A percentile compares a stretch with the other conserved stretches of the same genome.
Conservation (phyloP, 2,113 vertebrate genomes). For the Choloepus hoffmanni region DNA sequence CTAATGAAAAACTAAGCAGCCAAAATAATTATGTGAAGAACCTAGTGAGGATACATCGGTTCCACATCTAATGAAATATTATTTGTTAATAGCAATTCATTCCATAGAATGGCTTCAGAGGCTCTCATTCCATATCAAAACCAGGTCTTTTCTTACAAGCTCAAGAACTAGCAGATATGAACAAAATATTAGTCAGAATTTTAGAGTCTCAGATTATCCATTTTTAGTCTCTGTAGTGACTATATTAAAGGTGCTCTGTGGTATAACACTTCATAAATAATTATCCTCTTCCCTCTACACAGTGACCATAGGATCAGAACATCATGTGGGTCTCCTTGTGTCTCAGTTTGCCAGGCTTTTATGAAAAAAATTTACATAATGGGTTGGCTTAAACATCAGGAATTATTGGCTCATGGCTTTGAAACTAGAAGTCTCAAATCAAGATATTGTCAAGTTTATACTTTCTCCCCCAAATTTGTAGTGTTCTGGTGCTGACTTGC, state of each 20-base stretch:
- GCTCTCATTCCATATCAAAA: neutral
- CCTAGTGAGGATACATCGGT: neutral
- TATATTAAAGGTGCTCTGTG: neutral
- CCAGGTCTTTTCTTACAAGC: neutral
- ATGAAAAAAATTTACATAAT: too few relatives aligned
- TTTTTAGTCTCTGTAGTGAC: neutral
- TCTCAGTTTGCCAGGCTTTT: neutral
- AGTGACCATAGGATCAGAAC: neutral
- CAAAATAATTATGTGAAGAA: neutral
- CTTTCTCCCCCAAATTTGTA: too few relatives aligned
- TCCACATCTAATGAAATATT: neutral
- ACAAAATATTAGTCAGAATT: neutral
- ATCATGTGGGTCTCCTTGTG: accelerated
- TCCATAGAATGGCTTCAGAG: neutral
- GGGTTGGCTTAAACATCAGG: too few relatives aligned
- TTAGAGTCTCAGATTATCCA: neutral
- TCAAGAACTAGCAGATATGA: neutral
- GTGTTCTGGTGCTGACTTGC: too few relatives aligned
- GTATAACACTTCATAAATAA: neutral
- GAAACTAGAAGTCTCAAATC: too few relatives aligned
- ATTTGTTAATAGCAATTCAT: neutral
- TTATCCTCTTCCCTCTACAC: accelerated
- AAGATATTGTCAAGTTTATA: too few relatives aligned
- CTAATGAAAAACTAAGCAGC: neutral
- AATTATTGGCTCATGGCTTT: too few relatives aligned